Percentiles rank a stretch among this genome's conserved stretches.
These are phyloP conservation scores for Nasonia longicornis DNA, from an alignment of 1,140 invertebrate species.

Conservation along the genomic window DNA sequence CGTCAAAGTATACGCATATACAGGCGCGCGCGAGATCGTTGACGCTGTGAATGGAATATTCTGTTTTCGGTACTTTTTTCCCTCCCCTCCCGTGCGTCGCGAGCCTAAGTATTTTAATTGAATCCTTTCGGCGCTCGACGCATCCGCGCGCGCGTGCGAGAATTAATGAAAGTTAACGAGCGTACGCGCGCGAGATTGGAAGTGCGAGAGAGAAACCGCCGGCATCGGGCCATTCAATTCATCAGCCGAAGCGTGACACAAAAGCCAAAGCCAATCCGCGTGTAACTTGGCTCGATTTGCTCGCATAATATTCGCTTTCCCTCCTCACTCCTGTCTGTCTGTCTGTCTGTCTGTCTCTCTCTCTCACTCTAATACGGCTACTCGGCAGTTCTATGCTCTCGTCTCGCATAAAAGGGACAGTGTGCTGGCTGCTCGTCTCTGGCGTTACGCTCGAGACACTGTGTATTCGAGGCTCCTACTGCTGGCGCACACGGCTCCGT, in stretches of 20 bases:
- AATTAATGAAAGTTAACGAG: not conserved
- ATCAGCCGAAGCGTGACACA: not conserved
- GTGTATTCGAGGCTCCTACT: not conserved
- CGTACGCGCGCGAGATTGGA: too few species aligned
- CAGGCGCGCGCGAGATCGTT: not conserved
- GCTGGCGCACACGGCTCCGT: constrained; percentile 6
- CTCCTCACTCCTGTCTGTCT: too few species aligned
- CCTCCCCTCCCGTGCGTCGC: not conserved
- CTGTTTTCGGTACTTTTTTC: not conserved
- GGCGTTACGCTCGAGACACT: not conserved
- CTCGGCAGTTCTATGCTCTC: not conserved
- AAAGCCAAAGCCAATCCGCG: not conserved
- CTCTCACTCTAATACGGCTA: constrained; percentile 5
- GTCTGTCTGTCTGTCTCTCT: not conserved
- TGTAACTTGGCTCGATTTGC: constrained; percentile 8
- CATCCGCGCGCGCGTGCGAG: not conserved
- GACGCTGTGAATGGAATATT: constrained; percentile 9
- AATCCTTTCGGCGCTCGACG: not conserved
- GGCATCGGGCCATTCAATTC: too few species aligned
- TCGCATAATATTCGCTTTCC: constrained; percentile 4
- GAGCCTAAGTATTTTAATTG: not conserved
- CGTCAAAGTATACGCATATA: not conserved
- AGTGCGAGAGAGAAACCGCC: too few species aligned
- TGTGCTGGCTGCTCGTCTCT: not conserved
- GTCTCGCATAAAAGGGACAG: constrained; percentile 18